Evolutionary conservation across 92 coral and sea anemone species (phyloP).

Genomic region (Phenganax subtilis): DNA sequence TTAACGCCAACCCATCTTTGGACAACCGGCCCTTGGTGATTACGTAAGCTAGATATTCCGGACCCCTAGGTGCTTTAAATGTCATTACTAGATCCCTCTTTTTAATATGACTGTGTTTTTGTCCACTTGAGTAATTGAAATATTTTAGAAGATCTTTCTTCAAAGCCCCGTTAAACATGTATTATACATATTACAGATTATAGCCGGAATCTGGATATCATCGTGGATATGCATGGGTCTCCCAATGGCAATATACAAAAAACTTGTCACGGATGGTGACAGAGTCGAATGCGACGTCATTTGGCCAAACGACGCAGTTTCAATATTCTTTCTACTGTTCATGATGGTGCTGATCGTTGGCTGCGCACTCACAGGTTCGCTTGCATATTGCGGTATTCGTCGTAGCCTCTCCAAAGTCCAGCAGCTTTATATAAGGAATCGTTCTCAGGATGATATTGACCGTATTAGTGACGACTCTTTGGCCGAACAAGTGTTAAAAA

Average conservation of each 20-base stretch:
- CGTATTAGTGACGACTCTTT: background rate
- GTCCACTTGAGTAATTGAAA: no score
- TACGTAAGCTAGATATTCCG: no score
- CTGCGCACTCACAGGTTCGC: slow-evolving; percentile 1
- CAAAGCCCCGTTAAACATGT: background rate
- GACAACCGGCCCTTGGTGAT: no score
- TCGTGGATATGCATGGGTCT: slow-evolving; percentile 20
- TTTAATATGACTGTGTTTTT: no score
- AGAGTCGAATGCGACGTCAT: slow-evolving; percentile 10
- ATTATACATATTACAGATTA: background rate
- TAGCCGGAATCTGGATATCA: slow-evolving; percentile 16
- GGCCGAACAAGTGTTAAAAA: slow-evolving; percentile 12
- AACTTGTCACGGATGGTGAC: background rate
- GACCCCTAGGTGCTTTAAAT: no score
- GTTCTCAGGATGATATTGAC: background rate
- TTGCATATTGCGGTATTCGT: slow-evolving; percentile 14
- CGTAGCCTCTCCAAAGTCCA: slow-evolving; percentile 14
- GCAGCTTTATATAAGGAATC: background rate
- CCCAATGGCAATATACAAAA: slow-evolving; percentile 22
- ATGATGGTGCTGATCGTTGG: slow-evolving; percentile 1
- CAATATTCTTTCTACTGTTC: slow-evolving; percentile 8
- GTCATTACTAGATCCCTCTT: no score
- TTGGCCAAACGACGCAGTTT: slow-evolving; percentile 28
- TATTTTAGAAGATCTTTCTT: background rate
- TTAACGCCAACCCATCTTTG: no score